phyloP scores from a whole-genome alignment of 2,888 invertebrate genomes.

The Hetaerina titia region DNA sequence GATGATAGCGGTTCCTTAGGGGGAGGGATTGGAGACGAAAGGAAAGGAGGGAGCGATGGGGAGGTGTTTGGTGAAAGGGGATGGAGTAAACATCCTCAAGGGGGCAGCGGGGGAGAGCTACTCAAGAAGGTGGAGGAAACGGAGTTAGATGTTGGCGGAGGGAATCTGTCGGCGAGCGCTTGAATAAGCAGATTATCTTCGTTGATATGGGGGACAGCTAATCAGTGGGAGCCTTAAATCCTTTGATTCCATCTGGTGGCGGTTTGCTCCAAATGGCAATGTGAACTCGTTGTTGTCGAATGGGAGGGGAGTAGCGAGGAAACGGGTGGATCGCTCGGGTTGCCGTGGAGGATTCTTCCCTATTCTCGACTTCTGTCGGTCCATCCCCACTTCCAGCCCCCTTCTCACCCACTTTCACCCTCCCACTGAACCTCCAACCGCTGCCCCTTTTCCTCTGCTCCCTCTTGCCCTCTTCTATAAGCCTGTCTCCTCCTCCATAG shows the following conservation, averaged over 20 bases:
- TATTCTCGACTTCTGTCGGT: not conserved
- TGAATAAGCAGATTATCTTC: constrained; percentile 57
- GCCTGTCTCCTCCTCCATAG: not conserved
- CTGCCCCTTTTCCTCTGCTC: not conserved
- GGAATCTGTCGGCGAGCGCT: not conserved
- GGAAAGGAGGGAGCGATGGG: too few species aligned
- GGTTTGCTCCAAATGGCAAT: constrained; percentile 51
- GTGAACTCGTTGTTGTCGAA: not conserved
- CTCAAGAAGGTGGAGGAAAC: not conserved
- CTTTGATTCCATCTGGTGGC: constrained; percentile 57
- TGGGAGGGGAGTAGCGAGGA: not conserved
- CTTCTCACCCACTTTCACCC: not conserved
- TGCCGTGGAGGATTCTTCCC: not conserved
- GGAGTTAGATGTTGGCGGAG: not conserved
- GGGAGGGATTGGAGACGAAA: not conserved
- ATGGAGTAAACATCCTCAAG: not conserved
- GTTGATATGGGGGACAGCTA: constrained; percentile 51
- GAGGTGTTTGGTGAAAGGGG: not conserved
- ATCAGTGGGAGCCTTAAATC: constrained; percentile 33
- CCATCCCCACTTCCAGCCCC: not conserved
- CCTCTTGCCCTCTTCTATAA: not conserved
- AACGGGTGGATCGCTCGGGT: not conserved
- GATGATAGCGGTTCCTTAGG: not conserved
- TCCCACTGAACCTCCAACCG: not conserved
- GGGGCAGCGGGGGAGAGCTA: not conserved